Evolutionary conservation across 2,113 vertebrate genomes (phyloP), one percentile per base, ranked within the genome.

Genomic region (Odontesthes bonariensis): DNA sequence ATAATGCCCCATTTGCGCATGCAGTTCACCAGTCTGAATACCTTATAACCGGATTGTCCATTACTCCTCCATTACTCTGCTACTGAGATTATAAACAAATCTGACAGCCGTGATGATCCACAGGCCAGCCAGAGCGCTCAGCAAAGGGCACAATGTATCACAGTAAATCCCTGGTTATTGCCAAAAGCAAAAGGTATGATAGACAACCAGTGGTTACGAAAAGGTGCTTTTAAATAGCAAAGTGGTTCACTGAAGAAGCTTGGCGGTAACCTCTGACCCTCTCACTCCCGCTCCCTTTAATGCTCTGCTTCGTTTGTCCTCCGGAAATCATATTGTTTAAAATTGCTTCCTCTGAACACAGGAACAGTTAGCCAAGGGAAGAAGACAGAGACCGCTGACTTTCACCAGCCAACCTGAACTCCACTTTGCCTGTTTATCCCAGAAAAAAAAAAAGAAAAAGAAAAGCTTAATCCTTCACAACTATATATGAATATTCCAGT

Each of bases 301-400:
- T 73, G 52, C 59, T 70, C 52, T 77, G 73, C 63, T 70, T 70
- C 62, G 81, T 76, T 75, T 83, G 83, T 79, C 82, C 63, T 53
- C 81, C 68, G 89, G 86, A 93, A 91, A 89, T 89, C 70, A 89
- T 89, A 90, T 87, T 91, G 93, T 92, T 91, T 90, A 54, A 81
- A 65, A 92, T 92, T 87, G 72, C 77, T 93, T 93, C 88, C 92
- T 87, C 59, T 58, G 73, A 91, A 83, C 76, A 81, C 75, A 89
- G 86, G 83, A 85, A 81, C 76, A 59, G 40, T 76, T n/a, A 60
- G 82, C 60, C 6, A 22, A 49, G 51, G 70, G 61, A 79, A 72
- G 69, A 73, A 75, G 76, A 82, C 67, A 33, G 17, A 70, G 38
- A 55, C 33, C 32, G 19, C 12, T 13, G 38, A 12, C 27, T 81